Conservation (phyloP, 2,888 invertebrate genomes). For the Autographa gamma region DNA sequence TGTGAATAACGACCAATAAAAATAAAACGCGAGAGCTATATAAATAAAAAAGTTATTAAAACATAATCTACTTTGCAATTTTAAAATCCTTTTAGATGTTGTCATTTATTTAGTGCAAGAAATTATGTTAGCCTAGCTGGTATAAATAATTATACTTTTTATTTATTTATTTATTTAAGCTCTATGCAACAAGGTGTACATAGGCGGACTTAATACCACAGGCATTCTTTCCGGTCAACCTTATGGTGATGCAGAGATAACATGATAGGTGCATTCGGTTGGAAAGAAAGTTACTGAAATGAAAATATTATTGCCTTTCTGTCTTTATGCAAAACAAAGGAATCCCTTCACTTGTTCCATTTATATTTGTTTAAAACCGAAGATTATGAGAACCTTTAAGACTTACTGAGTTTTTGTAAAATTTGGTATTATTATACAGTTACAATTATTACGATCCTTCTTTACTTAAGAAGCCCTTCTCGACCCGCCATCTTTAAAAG, state of each 20-base stretch:
- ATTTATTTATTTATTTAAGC: too few relatives aligned
- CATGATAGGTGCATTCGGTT: too few relatives aligned
- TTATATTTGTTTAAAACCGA: not conserved
- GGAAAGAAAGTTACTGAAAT: too few relatives aligned
- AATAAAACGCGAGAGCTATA: conserved; percentile 59
- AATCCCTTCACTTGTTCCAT: not conserved
- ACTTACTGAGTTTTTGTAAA: not conserved
- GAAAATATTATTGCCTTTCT: too few relatives aligned
- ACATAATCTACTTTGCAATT: not conserved
- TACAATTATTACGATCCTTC: not conserved
- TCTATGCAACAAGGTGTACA: too few relatives aligned
- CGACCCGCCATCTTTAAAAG: not conserved
- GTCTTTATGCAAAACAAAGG: not conserved
- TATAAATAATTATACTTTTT: too few relatives aligned
- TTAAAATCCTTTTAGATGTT: not conserved
- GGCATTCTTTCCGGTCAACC: too few relatives aligned
- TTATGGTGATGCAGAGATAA: too few relatives aligned
- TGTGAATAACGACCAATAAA: conserved; percentile 70
- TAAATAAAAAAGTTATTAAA: conserved; percentile 11
- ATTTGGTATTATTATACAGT: not conserved
- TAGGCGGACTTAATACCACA: too few relatives aligned
- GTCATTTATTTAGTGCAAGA: not conserved
- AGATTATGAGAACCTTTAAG: not conserved
- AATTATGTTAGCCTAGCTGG: not conserved
- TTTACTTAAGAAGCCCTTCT: not conserved